Percentiles rank a stretch among this genome's conserved stretches.
phyloP scores from a whole-genome alignment of 2,113 vertebrate genomes.

The Galbula dea region DNA sequence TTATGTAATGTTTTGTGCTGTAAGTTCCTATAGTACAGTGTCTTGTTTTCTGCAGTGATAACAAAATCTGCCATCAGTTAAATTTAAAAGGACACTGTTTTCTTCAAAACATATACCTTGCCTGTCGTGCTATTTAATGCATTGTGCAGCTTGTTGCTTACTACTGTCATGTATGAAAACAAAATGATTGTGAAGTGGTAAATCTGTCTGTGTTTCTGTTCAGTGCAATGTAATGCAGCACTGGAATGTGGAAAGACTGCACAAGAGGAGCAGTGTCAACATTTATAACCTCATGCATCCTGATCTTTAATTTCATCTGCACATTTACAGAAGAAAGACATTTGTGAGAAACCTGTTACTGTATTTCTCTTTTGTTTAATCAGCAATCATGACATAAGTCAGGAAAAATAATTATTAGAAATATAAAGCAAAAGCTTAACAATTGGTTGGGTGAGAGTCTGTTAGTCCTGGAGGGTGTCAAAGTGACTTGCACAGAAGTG shows the following conservation, averaged over 20 bases:
- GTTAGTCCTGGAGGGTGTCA: background rate
- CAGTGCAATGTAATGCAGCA: background rate
- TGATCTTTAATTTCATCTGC: background rate
- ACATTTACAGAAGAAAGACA: background rate
- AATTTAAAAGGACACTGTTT: background rate
- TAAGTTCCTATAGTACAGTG: background rate
- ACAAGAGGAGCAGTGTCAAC: background rate
- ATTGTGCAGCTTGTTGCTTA: background rate
- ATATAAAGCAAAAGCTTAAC: background rate
- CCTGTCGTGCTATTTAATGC: background rate
- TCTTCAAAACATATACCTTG: background rate
- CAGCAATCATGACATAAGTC: background rate
- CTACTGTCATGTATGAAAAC: background rate
- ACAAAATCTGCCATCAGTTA: background rate
- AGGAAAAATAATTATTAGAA: background rate
- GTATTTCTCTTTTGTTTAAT: background rate
- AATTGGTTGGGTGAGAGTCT: background rate
- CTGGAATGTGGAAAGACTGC: background rate
- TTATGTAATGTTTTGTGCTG: background rate
- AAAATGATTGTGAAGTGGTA: background rate
- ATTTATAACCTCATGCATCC: background rate
- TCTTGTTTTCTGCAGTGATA: background rate
- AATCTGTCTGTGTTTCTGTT: background rate
- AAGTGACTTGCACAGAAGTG: background rate
- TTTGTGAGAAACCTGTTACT: background rate